Evolutionary conservation across 2,888 invertebrate species (phyloP).

Genomic region (Oscheius myriophilus): DNA sequence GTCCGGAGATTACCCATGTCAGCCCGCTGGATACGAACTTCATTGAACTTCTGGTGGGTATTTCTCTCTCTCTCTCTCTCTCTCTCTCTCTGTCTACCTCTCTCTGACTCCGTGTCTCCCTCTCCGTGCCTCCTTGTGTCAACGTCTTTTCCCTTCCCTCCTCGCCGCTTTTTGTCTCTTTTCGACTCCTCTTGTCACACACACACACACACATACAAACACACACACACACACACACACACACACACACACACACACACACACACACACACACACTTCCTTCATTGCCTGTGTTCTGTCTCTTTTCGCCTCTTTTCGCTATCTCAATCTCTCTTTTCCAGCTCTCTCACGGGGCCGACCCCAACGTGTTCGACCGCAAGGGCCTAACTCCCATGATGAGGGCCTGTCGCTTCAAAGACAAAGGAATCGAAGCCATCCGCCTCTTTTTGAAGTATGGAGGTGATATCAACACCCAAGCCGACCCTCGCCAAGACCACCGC

Average conservation of each 20-base stretch:
- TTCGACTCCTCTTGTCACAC: too few relatives aligned
- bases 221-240: too few relatives aligned
- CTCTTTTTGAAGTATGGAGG: constrained; percentile 78
- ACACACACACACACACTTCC: too few relatives aligned
- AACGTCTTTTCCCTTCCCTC: too few relatives aligned
- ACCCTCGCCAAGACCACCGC: constrained; percentile 84
- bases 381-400: constrained; percentile 91
- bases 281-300: not conserved
- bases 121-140: not conserved
- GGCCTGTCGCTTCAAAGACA: constrained; percentile 83
- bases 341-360: constrained; percentile 85
- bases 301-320: not conserved
- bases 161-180: too few relatives aligned
- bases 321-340: constrained; percentile 28
- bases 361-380: constrained; percentile 85
- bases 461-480: constrained; percentile 83
- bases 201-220: too few relatives aligned
- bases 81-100: constrained; percentile 18
- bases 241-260: not conserved
- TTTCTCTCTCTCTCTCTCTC: not conserved
- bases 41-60: constrained; percentile 78
- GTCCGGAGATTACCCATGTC: constrained; percentile 84
- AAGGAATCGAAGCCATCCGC: constrained; percentile 77
- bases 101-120: not conserved
- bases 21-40: constrained; percentile 79